Conservation (phyloP, 2,888 invertebrate species). For the Drosophila recens region DNA sequence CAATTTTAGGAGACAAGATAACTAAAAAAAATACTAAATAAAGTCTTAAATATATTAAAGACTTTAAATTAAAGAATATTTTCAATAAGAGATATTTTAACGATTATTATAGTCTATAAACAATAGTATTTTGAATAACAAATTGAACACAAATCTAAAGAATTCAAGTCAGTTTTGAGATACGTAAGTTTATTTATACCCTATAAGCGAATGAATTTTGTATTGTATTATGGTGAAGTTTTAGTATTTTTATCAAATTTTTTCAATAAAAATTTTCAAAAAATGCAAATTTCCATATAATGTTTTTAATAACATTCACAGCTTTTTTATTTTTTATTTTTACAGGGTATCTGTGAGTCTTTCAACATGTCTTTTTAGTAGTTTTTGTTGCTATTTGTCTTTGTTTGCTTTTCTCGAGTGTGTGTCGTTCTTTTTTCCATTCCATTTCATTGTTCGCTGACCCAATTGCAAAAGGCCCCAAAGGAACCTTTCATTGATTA, state of each 20-base stretch:
- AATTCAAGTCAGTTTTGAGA: no score
- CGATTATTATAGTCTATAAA: no score
- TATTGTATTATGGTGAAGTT: no score
- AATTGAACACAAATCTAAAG: no score
- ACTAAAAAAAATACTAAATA: background rate
- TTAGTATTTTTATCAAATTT: background rate
- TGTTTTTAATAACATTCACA: background rate
- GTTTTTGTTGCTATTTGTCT: background rate
- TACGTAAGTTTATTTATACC: no score
- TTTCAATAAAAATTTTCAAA: no score
- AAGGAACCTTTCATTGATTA: constrained; percentile 49
- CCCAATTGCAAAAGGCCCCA: constrained; percentile 39
- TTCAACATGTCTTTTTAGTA: background rate
- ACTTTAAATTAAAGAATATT: no score
- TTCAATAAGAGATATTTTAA: no score
- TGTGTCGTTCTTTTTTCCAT: constrained; percentile 19
- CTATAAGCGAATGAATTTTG: background rate
- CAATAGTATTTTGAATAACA: no score
- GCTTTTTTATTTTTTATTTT: background rate
- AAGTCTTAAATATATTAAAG: background rate
- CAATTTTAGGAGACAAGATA: background rate
- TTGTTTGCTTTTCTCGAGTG: constrained; percentile 10
- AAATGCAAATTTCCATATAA: background rate
- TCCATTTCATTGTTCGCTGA: constrained; percentile 30
- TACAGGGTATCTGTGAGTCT: constrained; percentile 15